phyloP scores from a whole-genome alignment of 92 coral and sea anemone species.

The Muricea muricata region DNA sequence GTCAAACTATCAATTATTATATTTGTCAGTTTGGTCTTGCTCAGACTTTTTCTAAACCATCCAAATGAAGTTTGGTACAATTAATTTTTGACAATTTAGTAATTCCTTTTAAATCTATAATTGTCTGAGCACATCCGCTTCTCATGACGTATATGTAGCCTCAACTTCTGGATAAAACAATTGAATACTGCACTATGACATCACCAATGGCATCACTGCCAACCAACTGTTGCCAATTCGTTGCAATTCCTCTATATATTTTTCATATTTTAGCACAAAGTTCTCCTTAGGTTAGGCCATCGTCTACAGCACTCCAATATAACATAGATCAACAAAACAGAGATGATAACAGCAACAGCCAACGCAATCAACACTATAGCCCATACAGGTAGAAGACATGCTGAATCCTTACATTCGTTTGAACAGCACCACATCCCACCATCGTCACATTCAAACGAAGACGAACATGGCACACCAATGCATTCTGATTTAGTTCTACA shows the following conservation, averaged over 20 bases:
- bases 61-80: no score
- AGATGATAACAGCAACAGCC: conserved; percentile 21
- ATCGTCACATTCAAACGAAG: conserved; percentile 30
- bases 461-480: conserved; percentile 25
- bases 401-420: conserved; percentile 6
- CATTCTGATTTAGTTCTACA: neutral
- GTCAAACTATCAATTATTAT: no score
- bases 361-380: conserved; percentile 30
- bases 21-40: no score
- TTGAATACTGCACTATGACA: neutral
- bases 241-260: neutral
- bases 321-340: conserved; percentile 17
- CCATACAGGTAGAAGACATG: conserved; percentile 38
- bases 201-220: no score
- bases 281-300: conserved; percentile 14
- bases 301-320: conserved; percentile 42
- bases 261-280: conserved; percentile 4
- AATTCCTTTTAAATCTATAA: no score
- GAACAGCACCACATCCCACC: conserved; percentile 39
- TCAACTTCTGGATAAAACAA: no score
- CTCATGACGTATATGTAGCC: no score
- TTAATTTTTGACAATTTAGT: no score
- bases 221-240: no score
- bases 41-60: no score
- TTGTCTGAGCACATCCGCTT: no score